A percentile compares a stretch with the other conserved stretches of the same genome.
phyloP scores from a whole-genome alignment of 2,797 vertebrate genomes.

The Lagodon rhomboides region DNA sequence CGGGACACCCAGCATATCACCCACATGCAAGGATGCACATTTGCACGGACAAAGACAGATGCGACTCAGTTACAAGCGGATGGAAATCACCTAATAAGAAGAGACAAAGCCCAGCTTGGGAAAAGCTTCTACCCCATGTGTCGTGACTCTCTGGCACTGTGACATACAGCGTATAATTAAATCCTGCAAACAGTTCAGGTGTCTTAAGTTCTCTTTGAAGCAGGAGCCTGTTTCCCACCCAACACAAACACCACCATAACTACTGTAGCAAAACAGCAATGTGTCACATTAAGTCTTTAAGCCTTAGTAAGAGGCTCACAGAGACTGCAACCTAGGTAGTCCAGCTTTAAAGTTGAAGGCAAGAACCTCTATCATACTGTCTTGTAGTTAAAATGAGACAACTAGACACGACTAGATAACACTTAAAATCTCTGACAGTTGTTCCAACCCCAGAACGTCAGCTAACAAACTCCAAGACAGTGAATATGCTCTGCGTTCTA shows the following conservation, averaged over 20 bases:
- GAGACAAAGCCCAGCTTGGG: slow-evolving; percentile 69
- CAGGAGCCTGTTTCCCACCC: slow-evolving; percentile 2
- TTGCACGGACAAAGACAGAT: slow-evolving; percentile 53
- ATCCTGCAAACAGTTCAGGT: slow-evolving; percentile 40
- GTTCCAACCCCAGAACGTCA: background rate
- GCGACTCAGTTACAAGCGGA: slow-evolving; percentile 51
- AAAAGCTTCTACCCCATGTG: slow-evolving; percentile 46
- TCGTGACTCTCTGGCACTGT: slow-evolving; percentile 36
- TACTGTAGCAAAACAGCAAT: slow-evolving; percentile 28
- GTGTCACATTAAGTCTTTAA: slow-evolving; percentile 41
- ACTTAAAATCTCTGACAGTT: background rate
- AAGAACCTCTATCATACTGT: background rate
- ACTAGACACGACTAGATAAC: too few species aligned
- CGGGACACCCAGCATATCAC: slow-evolving; percentile 35
- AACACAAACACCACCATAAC: slow-evolving; percentile 32
- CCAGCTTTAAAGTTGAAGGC: slow-evolving; percentile 8
- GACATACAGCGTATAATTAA: slow-evolving; percentile 24
- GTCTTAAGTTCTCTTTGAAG: slow-evolving; percentile 24
- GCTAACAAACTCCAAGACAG: background rate
- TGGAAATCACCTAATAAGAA: slow-evolving; percentile 73
- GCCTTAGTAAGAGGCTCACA: slow-evolving; percentile 56
- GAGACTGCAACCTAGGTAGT: slow-evolving; percentile 28
- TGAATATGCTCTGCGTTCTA: background rate
- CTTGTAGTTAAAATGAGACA: slow-evolving; percentile 24
- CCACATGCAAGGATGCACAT: slow-evolving; percentile 24